Percentiles rank a stretch among this genome's conserved stretches.
These are phyloP conservation scores for Geotrupes spiniger DNA, from an alignment of 2,888 invertebrate genomes.

Conservation along the genomic window DNA sequence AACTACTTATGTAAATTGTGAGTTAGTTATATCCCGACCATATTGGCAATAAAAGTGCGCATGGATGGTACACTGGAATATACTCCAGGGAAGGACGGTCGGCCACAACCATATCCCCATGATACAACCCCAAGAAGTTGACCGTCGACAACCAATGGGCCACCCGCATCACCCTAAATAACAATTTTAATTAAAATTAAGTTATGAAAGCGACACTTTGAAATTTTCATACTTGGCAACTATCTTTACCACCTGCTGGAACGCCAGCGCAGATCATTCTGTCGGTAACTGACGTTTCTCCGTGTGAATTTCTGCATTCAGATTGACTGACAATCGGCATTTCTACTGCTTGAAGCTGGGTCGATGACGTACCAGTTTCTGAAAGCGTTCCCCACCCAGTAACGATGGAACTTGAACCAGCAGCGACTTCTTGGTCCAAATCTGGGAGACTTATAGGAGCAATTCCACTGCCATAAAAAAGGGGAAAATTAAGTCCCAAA, in stretches of 20 bases:
- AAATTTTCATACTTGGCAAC: conserved; percentile 23
- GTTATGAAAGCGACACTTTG: too few relatives aligned
- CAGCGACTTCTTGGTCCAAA: conserved; percentile 9
- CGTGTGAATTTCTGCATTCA: conserved; percentile 21
- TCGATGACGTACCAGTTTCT: conserved; percentile 15
- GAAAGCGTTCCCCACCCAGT: conserved; percentile 27
- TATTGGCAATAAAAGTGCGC: background rate
- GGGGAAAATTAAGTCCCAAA: conserved; percentile 33
- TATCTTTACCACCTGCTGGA: conserved; percentile 23
- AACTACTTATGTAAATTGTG: too few relatives aligned
- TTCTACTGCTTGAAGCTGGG: conserved; percentile 20
- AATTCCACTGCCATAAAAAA: conserved; percentile 14
- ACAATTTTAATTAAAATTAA: too few relatives aligned
- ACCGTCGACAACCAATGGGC: conserved; percentile 60
- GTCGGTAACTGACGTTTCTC: conserved; percentile 15
- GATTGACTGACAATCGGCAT: conserved; percentile 23
- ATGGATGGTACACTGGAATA: background rate
- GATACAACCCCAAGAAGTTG: background rate
- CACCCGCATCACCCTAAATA: conserved; percentile 69
- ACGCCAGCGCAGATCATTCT: conserved; percentile 31
- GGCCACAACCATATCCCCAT: conserved; percentile 2
- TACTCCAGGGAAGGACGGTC: background rate
- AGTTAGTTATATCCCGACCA: too few relatives aligned
- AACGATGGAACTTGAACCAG: conserved; percentile 13
- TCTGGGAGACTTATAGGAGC: conserved; percentile 15